Evolutionary conservation across 1,140 invertebrate species (phyloP).

Genomic region (Bombyx mandarina): DNA sequence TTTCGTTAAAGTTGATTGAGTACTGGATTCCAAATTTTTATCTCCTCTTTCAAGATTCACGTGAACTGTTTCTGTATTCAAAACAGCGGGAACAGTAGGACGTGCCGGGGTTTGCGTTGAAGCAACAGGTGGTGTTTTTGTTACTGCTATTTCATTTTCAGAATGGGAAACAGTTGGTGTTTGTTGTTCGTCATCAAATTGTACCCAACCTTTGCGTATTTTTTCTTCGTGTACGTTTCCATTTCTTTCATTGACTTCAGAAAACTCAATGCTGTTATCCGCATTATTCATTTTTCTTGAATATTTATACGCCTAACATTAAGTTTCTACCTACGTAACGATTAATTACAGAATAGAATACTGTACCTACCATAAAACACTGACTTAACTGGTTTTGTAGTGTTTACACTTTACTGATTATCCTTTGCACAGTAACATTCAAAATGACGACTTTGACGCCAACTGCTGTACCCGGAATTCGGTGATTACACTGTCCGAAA

Average conservation of each 20-base stretch:
- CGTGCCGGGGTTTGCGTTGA: slow-evolving; percentile 20
- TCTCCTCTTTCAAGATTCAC: slow-evolving; percentile 54
- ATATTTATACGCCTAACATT: not conserved
- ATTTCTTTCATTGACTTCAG: slow-evolving; percentile 37
- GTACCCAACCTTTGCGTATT: slow-evolving; percentile 48
- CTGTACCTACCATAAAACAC: no score
- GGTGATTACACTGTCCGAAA: no score
- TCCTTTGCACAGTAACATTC: no score
- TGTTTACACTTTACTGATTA: no score
- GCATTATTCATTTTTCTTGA: slow-evolving; percentile 39
- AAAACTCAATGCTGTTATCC: slow-evolving; percentile 22
- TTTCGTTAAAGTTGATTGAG: slow-evolving; percentile 58
- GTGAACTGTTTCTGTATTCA: slow-evolving; percentile 58
- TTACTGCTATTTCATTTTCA: slow-evolving; percentile 13
- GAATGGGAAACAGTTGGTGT: slow-evolving; percentile 22
- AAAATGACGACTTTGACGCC: no score
- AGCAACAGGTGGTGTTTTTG: slow-evolving; percentile 9
- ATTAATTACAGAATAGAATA: no score
- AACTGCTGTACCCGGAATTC: no score
- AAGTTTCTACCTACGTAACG: no score
- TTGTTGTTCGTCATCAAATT: slow-evolving; percentile 57
- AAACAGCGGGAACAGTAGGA: slow-evolving; percentile 35
- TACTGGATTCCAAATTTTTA: slow-evolving; percentile 39
- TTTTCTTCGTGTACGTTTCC: slow-evolving; percentile 38
- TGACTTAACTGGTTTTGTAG: no score